Base-by-base conservation (phyloP, 2,888 invertebrate species). In the Palloptera scutellata region DNA sequence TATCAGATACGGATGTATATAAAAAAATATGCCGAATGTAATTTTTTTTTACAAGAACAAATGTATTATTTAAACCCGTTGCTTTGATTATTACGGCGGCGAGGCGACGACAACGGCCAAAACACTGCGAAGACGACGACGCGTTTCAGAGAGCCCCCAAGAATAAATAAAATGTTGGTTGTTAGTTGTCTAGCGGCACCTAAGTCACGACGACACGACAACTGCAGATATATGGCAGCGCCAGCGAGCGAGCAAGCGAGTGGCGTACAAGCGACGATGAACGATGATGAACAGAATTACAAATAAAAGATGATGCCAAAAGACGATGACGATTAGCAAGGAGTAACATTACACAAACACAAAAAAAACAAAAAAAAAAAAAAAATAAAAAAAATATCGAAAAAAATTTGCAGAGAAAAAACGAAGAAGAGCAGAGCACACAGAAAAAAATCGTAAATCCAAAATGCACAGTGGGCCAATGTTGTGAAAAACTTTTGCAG, bases 251-350 rank as follows among this genome's bases (percentile, higher is more conserved):
- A 63, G 64, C 61, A 19, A 68, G 64, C 61, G 57, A 54, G 61
- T 30, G 30, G 30, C 30, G 30, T 30, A 30, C 58, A 48, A 66
- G 53, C 66, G 62, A 62, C 66, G 61, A 66, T 66, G 62, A 69
- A 67, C 70, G 83, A 81, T 81, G 81, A 81, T 83, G 81, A 81
- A 81, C 81, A 81, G 81, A 81, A 83, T 82, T 81, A 81, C 81
- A 81, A 81, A 81, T 81, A 81, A 81, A 81, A 81, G 83, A 81
- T 81, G 81, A 81, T 83, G 83, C 82, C 81, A 80, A 78, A 77
- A 77, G 77, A 73, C 78, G 78, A 77, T 77, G 79, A 76, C 79
- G 78, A 83, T 82, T 82, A 81, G 82, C 82, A 17, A 52, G 51
- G 57, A 59, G 59, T 52, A 64, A 64, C 45, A 42, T 62, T 45